A percentile compares a stretch with the other conserved stretches of the same genome.
These are phyloP conservation scores for Montipora capricornis DNA, from an alignment of 64 coral and sea anemone genomes.

Conservation along the genomic window DNA sequence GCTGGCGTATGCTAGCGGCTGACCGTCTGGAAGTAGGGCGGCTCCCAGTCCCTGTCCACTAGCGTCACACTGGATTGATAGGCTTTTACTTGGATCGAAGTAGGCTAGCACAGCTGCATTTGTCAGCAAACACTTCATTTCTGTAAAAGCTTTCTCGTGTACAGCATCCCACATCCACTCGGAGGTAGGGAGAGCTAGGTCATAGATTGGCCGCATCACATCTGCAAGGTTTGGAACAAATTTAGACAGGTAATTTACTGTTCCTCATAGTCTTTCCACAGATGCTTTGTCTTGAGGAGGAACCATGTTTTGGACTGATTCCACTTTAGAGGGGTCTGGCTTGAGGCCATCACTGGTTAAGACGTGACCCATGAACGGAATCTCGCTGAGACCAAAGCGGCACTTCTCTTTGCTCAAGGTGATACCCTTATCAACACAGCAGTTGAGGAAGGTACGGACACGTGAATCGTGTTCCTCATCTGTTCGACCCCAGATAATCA, in stretches of 20 bases:
- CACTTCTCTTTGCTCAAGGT: conserved; percentile 8
- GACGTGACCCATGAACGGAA: neutral
- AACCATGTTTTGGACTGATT: conserved; percentile 42
- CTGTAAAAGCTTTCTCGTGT: neutral
- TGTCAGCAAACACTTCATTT: neutral
- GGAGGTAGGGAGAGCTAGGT: neutral
- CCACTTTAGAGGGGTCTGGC: neutral
- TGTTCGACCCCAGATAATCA: conserved; percentile 35
- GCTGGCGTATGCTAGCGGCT: neutral
- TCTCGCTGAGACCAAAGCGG: neutral
- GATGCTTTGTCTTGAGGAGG: neutral
- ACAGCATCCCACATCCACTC: neutral
- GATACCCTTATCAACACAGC: neutral
- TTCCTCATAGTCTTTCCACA: neutral
- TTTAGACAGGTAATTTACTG: neutral
- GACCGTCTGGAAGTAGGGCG: neutral
- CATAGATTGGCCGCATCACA: neutral
- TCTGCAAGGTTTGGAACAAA: neutral
- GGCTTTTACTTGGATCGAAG: neutral
- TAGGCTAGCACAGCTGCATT: neutral
- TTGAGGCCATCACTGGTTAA: neutral
- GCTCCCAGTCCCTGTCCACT: neutral
- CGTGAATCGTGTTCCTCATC: conserved; percentile 24
- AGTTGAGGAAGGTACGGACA: conserved; percentile 8
- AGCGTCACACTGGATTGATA: neutral